Base-by-base conservation (phyloP, 2,888 invertebrate species). In the Scrobipalpa atriplicella region DNA sequence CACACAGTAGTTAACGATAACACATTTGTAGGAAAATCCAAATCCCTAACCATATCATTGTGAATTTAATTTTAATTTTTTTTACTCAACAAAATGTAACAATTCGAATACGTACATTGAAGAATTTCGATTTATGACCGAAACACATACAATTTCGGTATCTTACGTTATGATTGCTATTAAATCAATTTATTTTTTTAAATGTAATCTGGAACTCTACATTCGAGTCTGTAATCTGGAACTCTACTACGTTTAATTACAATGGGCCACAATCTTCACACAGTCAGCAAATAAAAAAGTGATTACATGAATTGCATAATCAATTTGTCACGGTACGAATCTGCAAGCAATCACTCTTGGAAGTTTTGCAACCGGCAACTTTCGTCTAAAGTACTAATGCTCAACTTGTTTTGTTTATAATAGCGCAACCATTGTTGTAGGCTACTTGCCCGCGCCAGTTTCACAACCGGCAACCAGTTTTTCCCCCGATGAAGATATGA, bases 391-490 rank as follows among this genome's bases (percentile, higher is more conserved):
- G 75, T 74, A 73, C 81, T 84, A 83, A 84, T 83, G 81, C 81
- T 79, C 76, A 79, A 80, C 81, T 84, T 79, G 86, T 87, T 85
- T 85, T 85, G 85, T 86, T 84, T 81, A 82, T 82, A 84, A 83
- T 79, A 81, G 83, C 79, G 76, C 81, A 79, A 82, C 84, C 80
- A 87, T 89, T 89, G 86, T 89, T 85, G 78, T 75, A 73, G 72
- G 76, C 72, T 80, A 75, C 79, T 77, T 77, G 79, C 73, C 75
- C 74, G 74, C 47, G n/a, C 9, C 54, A 21, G 75, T 91, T 85
- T 85, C 79, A 84, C 81, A 88, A 89, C 69, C 74, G 85, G 87
- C 87, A 85, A 87, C 87, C 78, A 85, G 87, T 88, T 89, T 87
- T 89, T 86, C 82, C 81, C 70, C 71, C 72, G 85, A 87, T 89